These are phyloP conservation scores for Acipenser ruthenus DNA, from an alignment of 2,797 vertebrate genomes.

Conservation along the genomic window DNA sequence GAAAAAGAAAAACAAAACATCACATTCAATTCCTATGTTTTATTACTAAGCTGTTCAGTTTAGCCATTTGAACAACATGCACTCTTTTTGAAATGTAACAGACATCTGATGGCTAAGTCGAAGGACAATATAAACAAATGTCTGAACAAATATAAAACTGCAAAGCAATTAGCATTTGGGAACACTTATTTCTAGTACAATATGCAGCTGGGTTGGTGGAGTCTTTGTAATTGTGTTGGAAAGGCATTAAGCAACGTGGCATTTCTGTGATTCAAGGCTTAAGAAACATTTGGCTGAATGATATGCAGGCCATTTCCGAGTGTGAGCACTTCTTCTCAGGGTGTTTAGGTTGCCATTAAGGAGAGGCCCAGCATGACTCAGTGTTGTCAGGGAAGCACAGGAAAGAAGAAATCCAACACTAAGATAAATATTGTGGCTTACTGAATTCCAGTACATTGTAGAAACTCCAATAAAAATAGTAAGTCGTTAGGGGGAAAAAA, in stretches of 20 bases:
- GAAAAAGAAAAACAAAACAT: no score
- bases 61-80: no score
- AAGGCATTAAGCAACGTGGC: background rate
- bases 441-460: conserved; percentile 44
- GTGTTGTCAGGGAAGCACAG: conserved; percentile 46
- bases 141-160: background rate
- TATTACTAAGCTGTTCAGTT: no score
- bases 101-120: no score
- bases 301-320: background rate
- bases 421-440: conserved; percentile 37
- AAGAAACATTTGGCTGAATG: no score
- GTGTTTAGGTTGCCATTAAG: background rate
- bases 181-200: background rate
- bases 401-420: conserved; percentile 36
- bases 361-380: conserved; percentile 16
- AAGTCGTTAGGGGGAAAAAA: conserved; percentile 24
- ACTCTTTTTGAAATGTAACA: no score
- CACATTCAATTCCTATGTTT: no score
- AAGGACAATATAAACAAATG: no score
- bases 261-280: background rate
- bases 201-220: background rate
- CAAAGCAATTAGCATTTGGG: background rate
- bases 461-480: conserved; percentile 42
- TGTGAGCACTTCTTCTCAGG: background rate
- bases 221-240: background rate